Conservation (phyloP, 2,113 vertebrate species). For the Phalacrocorax pelagicus region DNA sequence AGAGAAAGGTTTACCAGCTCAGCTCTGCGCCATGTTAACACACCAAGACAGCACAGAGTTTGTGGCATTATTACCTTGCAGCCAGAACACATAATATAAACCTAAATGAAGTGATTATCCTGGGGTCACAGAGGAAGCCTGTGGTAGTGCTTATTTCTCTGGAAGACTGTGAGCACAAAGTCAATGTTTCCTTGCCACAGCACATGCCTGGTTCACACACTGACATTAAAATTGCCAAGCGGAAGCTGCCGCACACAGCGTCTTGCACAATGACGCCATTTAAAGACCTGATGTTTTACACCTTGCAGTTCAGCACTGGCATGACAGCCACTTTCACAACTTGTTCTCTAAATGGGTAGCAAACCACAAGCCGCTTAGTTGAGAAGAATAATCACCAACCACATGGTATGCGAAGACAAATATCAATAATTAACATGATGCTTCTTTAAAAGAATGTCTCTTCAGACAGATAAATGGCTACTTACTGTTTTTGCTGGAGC, state of each 20-base stretch:
- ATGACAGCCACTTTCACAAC: not conserved
- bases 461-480: not conserved
- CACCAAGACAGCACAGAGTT: not conserved
- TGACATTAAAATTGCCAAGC: not conserved
- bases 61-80: not conserved
- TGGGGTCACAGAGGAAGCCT: not conserved
- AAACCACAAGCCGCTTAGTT: not conserved
- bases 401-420: not conserved
- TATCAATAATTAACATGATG: not conserved
- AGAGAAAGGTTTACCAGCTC: not conserved
- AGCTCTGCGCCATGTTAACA: not conserved
- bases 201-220: accelerated
- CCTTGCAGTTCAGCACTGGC: not conserved
- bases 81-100: not conserved
- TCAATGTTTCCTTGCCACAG: not conserved
- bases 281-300: not conserved
- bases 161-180: not conserved
- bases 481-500: slow-evolving; percentile 70
- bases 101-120: not conserved
- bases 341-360: not conserved
- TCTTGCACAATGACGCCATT: not conserved
- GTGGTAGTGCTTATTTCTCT: not conserved
- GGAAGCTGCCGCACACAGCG: not conserved
- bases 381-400: not conserved
- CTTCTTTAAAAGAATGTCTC: not conserved